Conservation (phyloP, 2,113 vertebrate species). For the Sceloporus undulatus region DNA sequence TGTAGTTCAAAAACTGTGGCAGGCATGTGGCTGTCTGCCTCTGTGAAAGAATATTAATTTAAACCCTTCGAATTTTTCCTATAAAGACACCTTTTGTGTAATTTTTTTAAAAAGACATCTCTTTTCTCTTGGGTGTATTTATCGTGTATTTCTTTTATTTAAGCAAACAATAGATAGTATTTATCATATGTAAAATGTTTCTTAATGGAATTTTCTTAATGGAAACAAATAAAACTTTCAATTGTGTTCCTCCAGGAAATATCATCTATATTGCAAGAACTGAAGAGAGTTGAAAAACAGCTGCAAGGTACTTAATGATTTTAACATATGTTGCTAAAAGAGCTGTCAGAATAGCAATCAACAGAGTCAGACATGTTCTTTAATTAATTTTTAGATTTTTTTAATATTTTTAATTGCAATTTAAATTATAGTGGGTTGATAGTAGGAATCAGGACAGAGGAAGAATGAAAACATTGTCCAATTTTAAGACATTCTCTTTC, state of each 20-base stretch:
- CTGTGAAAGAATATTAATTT: too few relatives aligned
- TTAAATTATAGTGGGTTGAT: background rate
- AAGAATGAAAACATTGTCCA: background rate
- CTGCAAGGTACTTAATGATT: conserved; percentile 87
- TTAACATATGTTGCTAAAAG: background rate
- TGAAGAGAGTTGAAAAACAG: conserved; percentile 96
- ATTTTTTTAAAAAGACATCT: too few relatives aligned
- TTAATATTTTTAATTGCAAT: background rate
- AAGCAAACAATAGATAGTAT: background rate
- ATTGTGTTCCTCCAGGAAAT: conserved; percentile 85
- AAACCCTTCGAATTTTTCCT: too few relatives aligned
- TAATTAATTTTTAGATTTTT: too few relatives aligned
- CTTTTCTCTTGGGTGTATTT: too few relatives aligned
- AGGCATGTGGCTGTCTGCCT: too few relatives aligned
- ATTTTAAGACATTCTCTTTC: background rate
- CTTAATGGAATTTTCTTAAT: background rate
- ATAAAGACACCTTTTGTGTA: too few relatives aligned
- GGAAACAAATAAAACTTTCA: background rate
- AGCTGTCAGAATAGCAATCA: too few relatives aligned
- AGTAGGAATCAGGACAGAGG: too few relatives aligned
- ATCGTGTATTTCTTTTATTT: background rate
- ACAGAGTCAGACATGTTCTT: too few relatives aligned
- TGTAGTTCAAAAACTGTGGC: too few relatives aligned
- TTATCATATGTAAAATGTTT: background rate
- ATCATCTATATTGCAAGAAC: conserved; percentile 93